Evolutionary conservation across 2,113 vertebrate genomes (phyloP).

Genomic region (Brienomyrus longianalis): DNA sequence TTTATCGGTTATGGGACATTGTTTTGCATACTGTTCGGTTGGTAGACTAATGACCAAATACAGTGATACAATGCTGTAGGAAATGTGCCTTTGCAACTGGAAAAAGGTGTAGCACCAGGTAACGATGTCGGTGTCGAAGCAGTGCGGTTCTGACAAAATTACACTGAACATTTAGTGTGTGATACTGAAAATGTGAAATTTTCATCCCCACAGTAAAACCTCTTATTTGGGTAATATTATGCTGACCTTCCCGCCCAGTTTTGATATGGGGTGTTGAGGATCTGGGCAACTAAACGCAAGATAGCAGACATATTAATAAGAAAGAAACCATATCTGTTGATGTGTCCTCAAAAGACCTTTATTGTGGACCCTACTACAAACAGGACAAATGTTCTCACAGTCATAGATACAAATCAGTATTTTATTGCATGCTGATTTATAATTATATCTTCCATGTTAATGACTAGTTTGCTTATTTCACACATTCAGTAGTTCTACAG

Average conservation of each 20-base stretch:
- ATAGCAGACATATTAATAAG: not conserved
- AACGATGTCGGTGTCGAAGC: not conserved
- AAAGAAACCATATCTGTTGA: not conserved
- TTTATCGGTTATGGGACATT: not conserved
- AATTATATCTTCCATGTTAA: not conserved
- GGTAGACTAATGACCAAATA: not conserved
- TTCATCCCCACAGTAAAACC: not conserved
- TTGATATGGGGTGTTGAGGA: not conserved
- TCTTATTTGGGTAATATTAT: not conserved
- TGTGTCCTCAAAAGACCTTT: not conserved
- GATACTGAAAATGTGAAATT: not conserved
- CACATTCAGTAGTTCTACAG: not conserved
- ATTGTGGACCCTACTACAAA: not conserved
- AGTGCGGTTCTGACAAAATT: not conserved
- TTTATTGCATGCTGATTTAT: not conserved
- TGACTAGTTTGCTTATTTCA: not conserved
- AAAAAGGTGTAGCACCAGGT: not conserved
- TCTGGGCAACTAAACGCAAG: not conserved
- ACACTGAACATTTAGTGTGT: not conserved
- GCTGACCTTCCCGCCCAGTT: no score
- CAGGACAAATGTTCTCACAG: not conserved
- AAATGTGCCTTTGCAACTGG: not conserved
- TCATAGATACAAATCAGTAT: not conserved
- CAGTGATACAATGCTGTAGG: not conserved
- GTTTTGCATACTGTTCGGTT: not conserved